Evolutionary conservation across 2,797 vertebrate species (phyloP), one percentile per base, ranked within the genome.

Genomic region (Sardinella longiceps): DNA sequence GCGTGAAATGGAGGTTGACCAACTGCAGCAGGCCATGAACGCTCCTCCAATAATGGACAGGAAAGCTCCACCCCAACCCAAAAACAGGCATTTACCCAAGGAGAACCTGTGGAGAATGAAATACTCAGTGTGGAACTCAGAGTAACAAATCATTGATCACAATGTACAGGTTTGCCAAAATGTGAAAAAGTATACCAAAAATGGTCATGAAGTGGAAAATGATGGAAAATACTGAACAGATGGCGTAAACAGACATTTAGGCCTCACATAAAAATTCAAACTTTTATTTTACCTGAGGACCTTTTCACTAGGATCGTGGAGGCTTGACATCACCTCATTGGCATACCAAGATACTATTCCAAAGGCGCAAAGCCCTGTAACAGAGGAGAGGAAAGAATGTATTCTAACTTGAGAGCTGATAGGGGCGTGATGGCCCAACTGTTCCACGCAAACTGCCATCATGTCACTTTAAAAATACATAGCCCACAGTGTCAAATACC

Each of bases 81-180:
- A 93, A 80, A 98, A 97, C 81, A 98, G 95, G 9, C 98, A 97
- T 0, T 92, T 95, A 30, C 98, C 98, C 84, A 98, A 97, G 89
- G 97, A 97, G 87, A 90, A 95, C 85, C 98, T 98, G 89, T 2
- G 70, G 85, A 3, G 12, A 45, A 30, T 82, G 14, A n/a, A 7
- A 33, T 1, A 28, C 58, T 48, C 45, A 43, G 63, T 43, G 66
- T 48, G 43, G 43, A 2, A 45, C 43, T 45, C 43, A 45, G 3
- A 45, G 43, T 45, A 10, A 48, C 46, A 18, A 45, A 23, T n/a
- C 48, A 39, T 43, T 53, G 50, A 37, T 7, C 28, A 5, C 60
- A 3, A 56, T 80, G 46, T 48, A 12, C 12, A 53, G 20, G 51
- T 23, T 23, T 53, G 51, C 51, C 4, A 53, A 23, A 23, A 23